These are phyloP conservation scores for Celastrina argiolus DNA, from an alignment of 2,888 invertebrate genomes.

Conservation along the genomic window DNA sequence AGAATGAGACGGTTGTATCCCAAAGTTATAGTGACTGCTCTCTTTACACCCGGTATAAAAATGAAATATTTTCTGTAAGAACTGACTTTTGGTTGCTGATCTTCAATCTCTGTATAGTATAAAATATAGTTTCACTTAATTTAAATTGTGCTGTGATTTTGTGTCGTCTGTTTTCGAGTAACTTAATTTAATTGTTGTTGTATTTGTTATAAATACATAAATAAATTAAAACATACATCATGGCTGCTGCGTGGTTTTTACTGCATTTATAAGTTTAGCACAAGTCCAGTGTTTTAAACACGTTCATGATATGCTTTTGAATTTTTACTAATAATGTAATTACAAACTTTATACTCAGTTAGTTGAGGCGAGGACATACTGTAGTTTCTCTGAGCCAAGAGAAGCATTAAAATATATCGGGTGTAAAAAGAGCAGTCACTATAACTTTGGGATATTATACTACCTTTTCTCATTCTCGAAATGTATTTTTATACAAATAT, in stretches of 20 bases:
- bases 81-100: not conserved
- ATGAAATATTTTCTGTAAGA: not conserved
- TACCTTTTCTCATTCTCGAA: no score
- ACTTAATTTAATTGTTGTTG: not conserved
- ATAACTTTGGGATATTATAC: no score
- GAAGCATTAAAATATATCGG: no score
- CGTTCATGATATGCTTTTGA: not conserved
- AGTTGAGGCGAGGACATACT: not conserved
- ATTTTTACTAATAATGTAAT: not conserved
- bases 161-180: not conserved
- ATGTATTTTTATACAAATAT: no score
- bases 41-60: no score
- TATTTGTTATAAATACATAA: constrained; percentile 5
- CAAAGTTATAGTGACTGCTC: no score
- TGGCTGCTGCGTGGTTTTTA: not conserved
- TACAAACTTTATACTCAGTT: not conserved
- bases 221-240: not conserved
- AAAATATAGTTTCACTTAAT: not conserved
- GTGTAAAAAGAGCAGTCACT: no score
- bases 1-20: no score
- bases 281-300: not conserved
- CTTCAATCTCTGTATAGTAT: not conserved
- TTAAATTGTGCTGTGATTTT: not conserved
- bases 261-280: not conserved
- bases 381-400: no score